phyloP scores from a whole-genome alignment of 2,113 vertebrate genomes.

The Antechinus flavipes region DNA sequence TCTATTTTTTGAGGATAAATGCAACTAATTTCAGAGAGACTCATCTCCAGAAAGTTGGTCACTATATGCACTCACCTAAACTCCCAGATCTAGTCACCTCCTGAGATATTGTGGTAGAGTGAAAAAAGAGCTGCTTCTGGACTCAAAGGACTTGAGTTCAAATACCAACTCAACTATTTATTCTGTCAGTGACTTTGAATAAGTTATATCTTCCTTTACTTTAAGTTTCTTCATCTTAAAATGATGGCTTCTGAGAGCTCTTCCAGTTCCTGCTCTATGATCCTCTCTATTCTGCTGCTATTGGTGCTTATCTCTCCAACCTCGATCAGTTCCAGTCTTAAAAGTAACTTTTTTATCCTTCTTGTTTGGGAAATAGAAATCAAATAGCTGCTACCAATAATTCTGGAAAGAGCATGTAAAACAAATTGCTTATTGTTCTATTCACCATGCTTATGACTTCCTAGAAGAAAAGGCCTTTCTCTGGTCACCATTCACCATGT shows the following conservation, averaged over 20 bases:
- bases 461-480: background rate
- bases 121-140: background rate
- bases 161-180: background rate
- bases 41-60: background rate
- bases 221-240: background rate
- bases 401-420: background rate
- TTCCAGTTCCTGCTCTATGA: background rate
- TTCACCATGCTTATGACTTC: background rate
- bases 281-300: background rate
- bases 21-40: background rate
- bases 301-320: background rate
- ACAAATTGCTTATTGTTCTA: background rate
- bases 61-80: background rate
- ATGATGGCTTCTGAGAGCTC: background rate
- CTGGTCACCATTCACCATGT: background rate
- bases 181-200: background rate
- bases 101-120: background rate
- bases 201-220: background rate
- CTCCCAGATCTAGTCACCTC: background rate
- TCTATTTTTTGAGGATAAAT: background rate
- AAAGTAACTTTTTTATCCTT: background rate
- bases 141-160: background rate
- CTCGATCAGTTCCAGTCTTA: background rate
- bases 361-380: background rate
- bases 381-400: background rate